Conservation (phyloP, 2,797 vertebrate genomes). For the Hoplostethus mediterraneus region DNA sequence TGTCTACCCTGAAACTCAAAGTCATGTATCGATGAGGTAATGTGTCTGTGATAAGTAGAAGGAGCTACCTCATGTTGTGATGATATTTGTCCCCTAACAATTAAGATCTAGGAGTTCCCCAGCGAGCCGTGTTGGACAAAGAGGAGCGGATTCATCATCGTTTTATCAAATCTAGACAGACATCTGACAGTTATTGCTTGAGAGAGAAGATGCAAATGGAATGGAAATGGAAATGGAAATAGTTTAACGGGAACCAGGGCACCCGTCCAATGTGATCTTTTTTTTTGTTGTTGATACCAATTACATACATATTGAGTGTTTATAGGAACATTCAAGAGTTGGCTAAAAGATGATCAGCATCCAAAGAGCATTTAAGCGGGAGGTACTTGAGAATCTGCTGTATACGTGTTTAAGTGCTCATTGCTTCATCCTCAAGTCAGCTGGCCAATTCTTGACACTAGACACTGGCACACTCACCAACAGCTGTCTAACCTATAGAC, state of each 20-base stretch:
- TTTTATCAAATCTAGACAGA: background rate
- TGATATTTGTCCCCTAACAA: slow-evolving; percentile 20
- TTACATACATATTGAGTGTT: too few relatives aligned
- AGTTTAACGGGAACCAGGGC: too few relatives aligned
- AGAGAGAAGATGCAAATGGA: background rate
- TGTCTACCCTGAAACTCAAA: slow-evolving; percentile 54
- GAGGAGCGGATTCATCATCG: background rate
- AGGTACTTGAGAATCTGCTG: slow-evolving; percentile 6
- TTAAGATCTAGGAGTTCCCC: slow-evolving; percentile 19
- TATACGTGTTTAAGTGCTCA: too few relatives aligned
- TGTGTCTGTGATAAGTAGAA: slow-evolving; percentile 45
- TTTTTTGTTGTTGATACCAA: background rate
- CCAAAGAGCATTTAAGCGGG: slow-evolving; percentile 13
- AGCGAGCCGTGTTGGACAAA: slow-evolving; percentile 17
- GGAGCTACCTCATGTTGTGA: slow-evolving; percentile 42
- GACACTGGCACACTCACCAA: too few relatives aligned
- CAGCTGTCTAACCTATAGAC: background rate
- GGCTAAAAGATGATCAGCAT: too few relatives aligned
- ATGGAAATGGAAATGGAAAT: background rate
- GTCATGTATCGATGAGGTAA: slow-evolving; percentile 69
- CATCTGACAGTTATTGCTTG: background rate
- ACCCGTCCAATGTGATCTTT: background rate
- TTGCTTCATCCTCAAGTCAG: too few relatives aligned
- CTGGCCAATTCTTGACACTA: too few relatives aligned
- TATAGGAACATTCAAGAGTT: too few relatives aligned